These are phyloP conservation scores for Xylota sylvarum DNA, from an alignment of 2,888 invertebrate species.

Conservation along the genomic window DNA sequence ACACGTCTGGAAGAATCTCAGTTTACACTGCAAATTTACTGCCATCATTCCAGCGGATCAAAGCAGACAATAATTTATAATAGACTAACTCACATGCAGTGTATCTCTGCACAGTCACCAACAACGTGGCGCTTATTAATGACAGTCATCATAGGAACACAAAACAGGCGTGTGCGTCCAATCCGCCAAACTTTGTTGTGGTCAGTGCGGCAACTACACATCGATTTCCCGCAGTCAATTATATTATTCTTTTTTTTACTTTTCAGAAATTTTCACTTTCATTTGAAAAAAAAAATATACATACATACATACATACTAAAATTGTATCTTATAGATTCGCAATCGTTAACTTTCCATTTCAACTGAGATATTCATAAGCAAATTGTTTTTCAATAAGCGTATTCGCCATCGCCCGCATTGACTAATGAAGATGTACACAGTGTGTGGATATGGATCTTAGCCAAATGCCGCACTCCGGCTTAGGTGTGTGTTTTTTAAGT, in stretches of 20 bases:
- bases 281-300: slow-evolving; percentile 23
- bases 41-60: slow-evolving; percentile 12
- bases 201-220: background rate
- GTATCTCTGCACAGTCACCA: slow-evolving; percentile 12
- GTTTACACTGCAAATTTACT: slow-evolving; percentile 4
- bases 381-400: slow-evolving; percentile 5
- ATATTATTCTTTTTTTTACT: slow-evolving; percentile 41
- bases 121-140: slow-evolving; percentile 22
- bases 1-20: slow-evolving; percentile 7
- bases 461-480: background rate
- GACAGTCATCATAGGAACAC: slow-evolving; percentile 37
- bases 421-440: slow-evolving; percentile 26
- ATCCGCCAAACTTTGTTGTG: slow-evolving; percentile 12
- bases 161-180: slow-evolving; percentile 32
- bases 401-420: slow-evolving; percentile 19
- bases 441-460: slow-evolving; percentile 3
- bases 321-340: slow-evolving; percentile 22
- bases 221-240: slow-evolving; percentile 58
- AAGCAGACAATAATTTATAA: slow-evolving; percentile 7
- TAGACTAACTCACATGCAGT: background rate
- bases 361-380: slow-evolving; percentile 2
- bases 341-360: slow-evolving; percentile 52
- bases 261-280: slow-evolving; percentile 61
- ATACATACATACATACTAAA: too few relatives aligned
- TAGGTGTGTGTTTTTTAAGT: background rate